Conservation (phyloP, 1,140 invertebrate species). For the Drosophila pandora region DNA sequence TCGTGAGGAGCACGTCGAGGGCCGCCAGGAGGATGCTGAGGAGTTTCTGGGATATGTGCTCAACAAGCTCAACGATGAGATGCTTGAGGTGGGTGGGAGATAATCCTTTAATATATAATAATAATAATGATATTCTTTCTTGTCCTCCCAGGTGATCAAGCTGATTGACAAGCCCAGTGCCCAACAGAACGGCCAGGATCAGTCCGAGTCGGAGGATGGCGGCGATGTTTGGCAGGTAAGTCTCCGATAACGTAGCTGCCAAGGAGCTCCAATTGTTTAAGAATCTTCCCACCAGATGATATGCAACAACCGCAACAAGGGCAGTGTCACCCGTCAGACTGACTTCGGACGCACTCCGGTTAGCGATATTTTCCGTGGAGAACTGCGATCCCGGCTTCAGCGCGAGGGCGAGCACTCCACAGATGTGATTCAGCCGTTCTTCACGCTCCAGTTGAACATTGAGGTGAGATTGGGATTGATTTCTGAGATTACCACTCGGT, state of each 20-base stretch:
- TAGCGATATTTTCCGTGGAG: slow-evolving; percentile 96
- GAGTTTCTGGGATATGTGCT: slow-evolving; percentile 96
- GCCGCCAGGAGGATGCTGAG: slow-evolving; percentile 96
- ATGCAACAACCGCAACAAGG: slow-evolving; percentile 92
- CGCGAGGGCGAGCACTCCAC: slow-evolving; percentile 90
- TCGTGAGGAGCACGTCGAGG: slow-evolving; percentile 89
- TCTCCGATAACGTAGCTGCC: background rate
- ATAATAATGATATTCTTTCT: background rate
- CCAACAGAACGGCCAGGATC: slow-evolving; percentile 84
- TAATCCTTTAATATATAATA: background rate
- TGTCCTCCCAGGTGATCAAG: slow-evolving; percentile 66
- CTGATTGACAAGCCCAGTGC: slow-evolving; percentile 82
- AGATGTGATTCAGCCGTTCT: slow-evolving; percentile 95
- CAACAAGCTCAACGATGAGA: slow-evolving; percentile 97
- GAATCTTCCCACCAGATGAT: slow-evolving; percentile 63
- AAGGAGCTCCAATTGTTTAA: background rate
- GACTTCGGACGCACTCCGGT: slow-evolving; percentile 93
- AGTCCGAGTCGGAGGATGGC: slow-evolving; percentile 85
- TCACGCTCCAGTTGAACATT: slow-evolving; percentile 96
- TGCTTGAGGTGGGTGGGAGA: slow-evolving; percentile 89
- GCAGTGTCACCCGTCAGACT: slow-evolving; percentile 92
- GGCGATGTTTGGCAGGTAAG: slow-evolving; percentile 91
- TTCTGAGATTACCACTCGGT: background rate
- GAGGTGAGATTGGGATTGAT: slow-evolving; percentile 87
- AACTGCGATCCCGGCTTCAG: slow-evolving; percentile 92